These are phyloP conservation scores for Apis laboriosa DNA, from an alignment of 1,140 invertebrate genomes.

Conservation along the genomic window DNA sequence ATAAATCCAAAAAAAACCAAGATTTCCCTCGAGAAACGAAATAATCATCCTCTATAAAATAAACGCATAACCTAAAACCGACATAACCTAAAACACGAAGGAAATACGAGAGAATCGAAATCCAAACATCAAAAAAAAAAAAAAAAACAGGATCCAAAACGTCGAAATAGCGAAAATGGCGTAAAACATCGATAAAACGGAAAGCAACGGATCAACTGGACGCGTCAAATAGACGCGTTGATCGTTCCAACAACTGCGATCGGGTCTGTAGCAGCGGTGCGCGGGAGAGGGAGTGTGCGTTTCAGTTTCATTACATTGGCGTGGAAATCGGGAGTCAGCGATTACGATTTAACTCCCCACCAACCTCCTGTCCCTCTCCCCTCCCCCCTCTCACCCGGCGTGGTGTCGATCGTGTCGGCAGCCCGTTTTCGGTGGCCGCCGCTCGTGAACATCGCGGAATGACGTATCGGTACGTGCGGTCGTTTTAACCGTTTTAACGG, in stretches of 20 bases:
- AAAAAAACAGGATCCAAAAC: too few species aligned
- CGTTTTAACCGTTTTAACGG: slow-evolving; percentile 76
- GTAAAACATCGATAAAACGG: neutral
- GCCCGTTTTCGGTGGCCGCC: slow-evolving; percentile 46
- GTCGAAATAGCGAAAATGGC: neutral
- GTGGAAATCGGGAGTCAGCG: slow-evolving; percentile 70
- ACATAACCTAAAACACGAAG: too few species aligned
- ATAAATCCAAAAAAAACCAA: too few species aligned
- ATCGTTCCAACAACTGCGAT: slow-evolving; percentile 35
- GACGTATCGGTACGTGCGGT: slow-evolving; percentile 76
- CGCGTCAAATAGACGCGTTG: slow-evolving; percentile 27
- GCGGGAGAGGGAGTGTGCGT: neutral
- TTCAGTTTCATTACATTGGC: slow-evolving; percentile 50
- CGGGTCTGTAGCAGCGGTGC: neutral
- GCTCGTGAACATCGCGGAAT: slow-evolving; percentile 66
- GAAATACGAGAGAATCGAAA: too few species aligned
- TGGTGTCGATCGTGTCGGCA: slow-evolving; percentile 60
- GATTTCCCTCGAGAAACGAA: too few species aligned
- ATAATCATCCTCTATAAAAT: too few species aligned
- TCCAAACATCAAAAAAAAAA: too few species aligned
- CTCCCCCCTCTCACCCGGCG: too few species aligned
- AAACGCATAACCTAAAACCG: too few species aligned
- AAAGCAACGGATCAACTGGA: too few species aligned
- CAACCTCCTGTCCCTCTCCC: too few species aligned
- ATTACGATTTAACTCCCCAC: slow-evolving; percentile 61